phyloP scores from a whole-genome alignment of 1,140 invertebrate species.

The Zaprionus kolodkinae region DNA sequence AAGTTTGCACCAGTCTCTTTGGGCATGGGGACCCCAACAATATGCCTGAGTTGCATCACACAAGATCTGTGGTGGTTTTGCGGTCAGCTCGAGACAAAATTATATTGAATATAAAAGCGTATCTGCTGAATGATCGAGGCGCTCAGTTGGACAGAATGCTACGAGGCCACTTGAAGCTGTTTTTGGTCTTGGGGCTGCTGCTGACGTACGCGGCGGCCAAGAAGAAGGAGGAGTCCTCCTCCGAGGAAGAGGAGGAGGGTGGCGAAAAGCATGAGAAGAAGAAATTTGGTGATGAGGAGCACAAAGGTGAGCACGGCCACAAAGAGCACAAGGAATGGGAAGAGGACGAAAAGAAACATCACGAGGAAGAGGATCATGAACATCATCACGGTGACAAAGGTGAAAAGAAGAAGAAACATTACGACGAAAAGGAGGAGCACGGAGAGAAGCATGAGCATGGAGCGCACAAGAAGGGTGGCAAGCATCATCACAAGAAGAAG shows the following conservation, averaged over 20 bases:
- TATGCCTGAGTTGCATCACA: slow-evolving; percentile 55
- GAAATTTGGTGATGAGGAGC: slow-evolving; percentile 85
- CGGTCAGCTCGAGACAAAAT: slow-evolving; percentile 36
- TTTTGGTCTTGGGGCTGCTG: slow-evolving; percentile 68
- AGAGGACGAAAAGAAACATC: slow-evolving; percentile 87
- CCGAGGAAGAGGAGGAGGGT: slow-evolving; percentile 82
- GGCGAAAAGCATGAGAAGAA: slow-evolving; percentile 85
- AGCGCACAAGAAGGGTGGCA: slow-evolving; percentile 88
- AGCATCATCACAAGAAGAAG: slow-evolving; percentile 88
- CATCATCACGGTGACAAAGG: slow-evolving; percentile 87
- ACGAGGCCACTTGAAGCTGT: slow-evolving; percentile 60
- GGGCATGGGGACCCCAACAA: slow-evolving; percentile 6
- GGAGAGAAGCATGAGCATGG: slow-evolving; percentile 87
- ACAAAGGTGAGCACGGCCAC: slow-evolving; percentile 87
- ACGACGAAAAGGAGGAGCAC: slow-evolving; percentile 87
- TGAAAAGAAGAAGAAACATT: slow-evolving; percentile 87
- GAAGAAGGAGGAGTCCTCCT: slow-evolving; percentile 72
- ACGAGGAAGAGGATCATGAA: slow-evolving; percentile 87
- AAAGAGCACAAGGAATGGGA: slow-evolving; percentile 85
- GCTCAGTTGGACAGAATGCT: slow-evolving; percentile 61
- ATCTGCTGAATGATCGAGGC: background rate
- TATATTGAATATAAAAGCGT: slow-evolving; percentile 57
- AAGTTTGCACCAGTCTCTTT: slow-evolving; percentile 47
- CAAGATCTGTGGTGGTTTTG: slow-evolving; percentile 39
- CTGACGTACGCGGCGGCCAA: slow-evolving; percentile 69